Evolutionary conservation across 2,888 invertebrate species (phyloP), one percentile per base, ranked within the genome.

Genomic region (Cantharis rufa): DNA sequence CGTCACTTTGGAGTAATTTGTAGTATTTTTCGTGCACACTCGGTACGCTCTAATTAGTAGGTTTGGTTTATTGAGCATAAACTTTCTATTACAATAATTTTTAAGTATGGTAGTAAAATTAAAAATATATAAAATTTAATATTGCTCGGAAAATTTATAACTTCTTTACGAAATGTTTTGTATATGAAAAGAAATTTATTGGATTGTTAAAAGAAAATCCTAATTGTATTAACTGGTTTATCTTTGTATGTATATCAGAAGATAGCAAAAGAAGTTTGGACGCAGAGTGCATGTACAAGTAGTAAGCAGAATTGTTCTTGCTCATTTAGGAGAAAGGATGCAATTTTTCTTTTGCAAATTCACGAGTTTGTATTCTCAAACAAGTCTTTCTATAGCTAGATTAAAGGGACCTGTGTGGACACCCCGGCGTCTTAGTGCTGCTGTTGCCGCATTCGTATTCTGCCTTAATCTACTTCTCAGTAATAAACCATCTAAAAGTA

Each of bases 181-280:
- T n/a, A 5, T 66, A 66, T 21, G 24, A 66, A 85, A 85, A 86
- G 84, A 84, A 85, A 86, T 86, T 87, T 86, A 86, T 86, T 84
- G 83, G 84, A 85, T 86, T 84, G 85, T 85, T 86, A 84, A 85
- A 85, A 86, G 86, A 85, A 85, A 85, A 85, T 83, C 83, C 86
- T 87, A 87, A 87, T 87, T 87, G 85, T 86, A 85, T 87, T 87
- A 86, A 85, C 86, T 83, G 83, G 84, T 82, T 82, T 83, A 82
- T 83, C 82, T 82, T 82, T 83, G 84, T 83, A 84, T 85, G 84
- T 85, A 85, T 84, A 85, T 85, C 84, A 80, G 80, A 81, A 84
- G 85, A 84, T 85, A 84, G 85, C 83, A 84, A 84, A 81, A 83
- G 84, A 82, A 81, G 81, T 78, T 80, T 76, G 75, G 81, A 86